Base-by-base conservation (phyloP, 2,113 vertebrate genomes). In the Morone chrysops region DNA sequence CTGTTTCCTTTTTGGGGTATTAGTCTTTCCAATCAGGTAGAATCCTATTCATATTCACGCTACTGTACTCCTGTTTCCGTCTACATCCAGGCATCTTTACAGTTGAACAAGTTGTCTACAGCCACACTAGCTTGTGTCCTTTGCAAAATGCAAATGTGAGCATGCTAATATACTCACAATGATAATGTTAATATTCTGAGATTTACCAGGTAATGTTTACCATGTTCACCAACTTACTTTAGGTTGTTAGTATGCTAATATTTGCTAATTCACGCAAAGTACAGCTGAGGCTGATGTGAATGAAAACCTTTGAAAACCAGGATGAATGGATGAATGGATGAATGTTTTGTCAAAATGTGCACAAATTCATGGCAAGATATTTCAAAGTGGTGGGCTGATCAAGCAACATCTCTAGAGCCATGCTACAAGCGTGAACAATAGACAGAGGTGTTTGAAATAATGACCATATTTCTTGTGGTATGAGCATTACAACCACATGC, bases 401-500 rank as follows among this genome's bases (percentile, higher is more conserved):
- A 31, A 31, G 31, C 31, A 31, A 31, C 1, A 8, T 50, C 17
- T n/a, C 13, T 50, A 51, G 4, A 72, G 43, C 45, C 18, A 6
- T 20, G 45, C 7, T 0, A 0, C 31, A 60, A 12, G n/a, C 17
- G 5, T 31, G 41, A 48, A 20, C 54, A 59, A 31, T 6, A 51
- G 6, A 54, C 14, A 61, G 57, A 57, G 9, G 8, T 69, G 22
- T 45, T 81, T 62, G n/a, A 66, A 70, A 70, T 5, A 60, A 54
- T 41, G 5, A 70, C 12, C 45, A 31, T 65, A 47, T 63, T 5
- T 74, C 11, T 47, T 75, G 18, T 41, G 68, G 31, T 22, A 20
- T 77, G 51, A 68, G 17, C 20, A 70, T 87, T 61, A 65, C 38
- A 85, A 79, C 57, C 62, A 65, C 51, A 25, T 62, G 75, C 65